Base-by-base conservation (phyloP, 2,888 invertebrate species). In the Callyntrura guangdongensis region DNA sequence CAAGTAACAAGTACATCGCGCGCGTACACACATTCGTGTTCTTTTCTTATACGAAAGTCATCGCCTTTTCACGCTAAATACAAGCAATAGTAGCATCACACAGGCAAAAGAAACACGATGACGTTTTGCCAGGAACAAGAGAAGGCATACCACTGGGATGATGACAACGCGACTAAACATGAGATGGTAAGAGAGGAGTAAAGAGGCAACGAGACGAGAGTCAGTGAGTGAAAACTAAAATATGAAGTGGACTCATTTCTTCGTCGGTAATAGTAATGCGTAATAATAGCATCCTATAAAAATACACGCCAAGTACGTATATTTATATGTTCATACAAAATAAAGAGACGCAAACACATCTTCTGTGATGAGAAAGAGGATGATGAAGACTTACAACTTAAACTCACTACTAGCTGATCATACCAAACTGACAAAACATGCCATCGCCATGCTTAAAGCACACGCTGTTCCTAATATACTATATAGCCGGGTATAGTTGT, bases 371-470 rank as follows among this genome's bases (percentile, higher is more conserved):
- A 17, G 81, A 81, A 81, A 81, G 61, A 61, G 61, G 81, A 61
- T 81, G 61, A 61, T 61, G 81, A 81, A 81, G 61, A 81, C 81
- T 81, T 81, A 81, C 81, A 81, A 81, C 59, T 81, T 81, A 47
- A 61, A 61, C 36, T 81, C 53, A 79, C 56, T 36, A 6, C 36
- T 53, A 81, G 81, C 81, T 61, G 61, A 81, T 81, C 59, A 61
- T 45, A 36, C 17, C 20, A 74, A 36, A 4, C 36, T 36, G 36
- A 36, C 36, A 36, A 36, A 74, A 49, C 11, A 17, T 49, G 14
- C 59, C 5, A 17, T 11, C 1, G 9, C 45, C n/a, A n/a, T n/a
- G n/a, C n/a, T n/a, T n/a, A n/a, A n/a, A n/a, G n/a, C n/a, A n/a
- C n/a, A n/a, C n/a, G n/a, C n/a, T n/a, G n/a, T n/a, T n/a, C n/a